These are phyloP conservation scores for Teleogryllus oceanicus DNA, from an alignment of 2,888 invertebrate species.

Conservation along the genomic window DNA sequence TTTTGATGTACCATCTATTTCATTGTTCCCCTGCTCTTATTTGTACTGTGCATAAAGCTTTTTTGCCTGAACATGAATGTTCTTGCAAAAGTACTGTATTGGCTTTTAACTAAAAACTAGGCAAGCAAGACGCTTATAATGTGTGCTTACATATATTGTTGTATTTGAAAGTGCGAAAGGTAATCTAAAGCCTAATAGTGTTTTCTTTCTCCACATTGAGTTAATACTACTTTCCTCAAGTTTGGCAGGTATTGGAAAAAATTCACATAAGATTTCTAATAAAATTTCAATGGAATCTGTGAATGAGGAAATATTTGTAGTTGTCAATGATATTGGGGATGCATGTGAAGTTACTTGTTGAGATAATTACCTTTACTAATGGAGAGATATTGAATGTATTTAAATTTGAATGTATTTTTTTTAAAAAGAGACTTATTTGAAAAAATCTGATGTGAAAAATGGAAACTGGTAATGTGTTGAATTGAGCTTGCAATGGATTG, in stretches of 20 bases:
- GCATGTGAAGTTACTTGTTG: constrained; percentile 1
- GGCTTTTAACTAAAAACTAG: not conserved
- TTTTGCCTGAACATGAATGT: not conserved
- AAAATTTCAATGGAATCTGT: not conserved
- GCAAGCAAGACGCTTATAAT: constrained; percentile 12
- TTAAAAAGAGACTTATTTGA: constrained; percentile 3
- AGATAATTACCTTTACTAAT: not conserved
- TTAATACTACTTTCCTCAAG: not conserved
- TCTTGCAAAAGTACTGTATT: not conserved
- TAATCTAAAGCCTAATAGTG: not conserved
- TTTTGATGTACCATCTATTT: not conserved
- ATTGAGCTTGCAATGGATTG: constrained; percentile 1
- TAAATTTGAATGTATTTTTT: not conserved
- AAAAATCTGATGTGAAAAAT: not conserved
- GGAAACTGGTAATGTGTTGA: not conserved
- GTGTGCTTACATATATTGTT: constrained; percentile 6
- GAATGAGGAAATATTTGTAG: not conserved
- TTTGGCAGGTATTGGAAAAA: not conserved
- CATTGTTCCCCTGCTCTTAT: constrained; percentile 1
- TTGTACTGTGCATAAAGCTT: not conserved
- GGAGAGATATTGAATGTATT: not conserved
- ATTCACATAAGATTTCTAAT: not conserved
- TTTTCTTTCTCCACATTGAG: not conserved
- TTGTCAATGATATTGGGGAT: not conserved
- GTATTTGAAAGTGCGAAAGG: constrained; percentile 6